A percentile compares a stretch with the other conserved stretches of the same genome.
These are phyloP conservation scores for Zaprionus ghesquierei DNA, from an alignment of 1,140 invertebrate genomes.

Conservation along the genomic window DNA sequence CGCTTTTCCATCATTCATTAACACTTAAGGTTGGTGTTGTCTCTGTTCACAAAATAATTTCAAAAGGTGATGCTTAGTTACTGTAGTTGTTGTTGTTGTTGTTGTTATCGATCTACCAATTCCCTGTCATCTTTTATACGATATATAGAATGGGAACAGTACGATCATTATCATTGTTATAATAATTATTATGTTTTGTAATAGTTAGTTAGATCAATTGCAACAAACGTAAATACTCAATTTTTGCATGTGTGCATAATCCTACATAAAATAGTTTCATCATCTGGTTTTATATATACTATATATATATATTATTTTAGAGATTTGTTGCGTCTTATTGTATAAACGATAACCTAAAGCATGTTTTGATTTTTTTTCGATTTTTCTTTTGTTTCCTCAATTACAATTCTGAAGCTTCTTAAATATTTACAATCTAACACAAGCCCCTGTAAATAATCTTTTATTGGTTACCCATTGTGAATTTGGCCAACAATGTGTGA, in stretches of 20 bases:
- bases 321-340: constrained; percentile 37
- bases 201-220: constrained; percentile 51
- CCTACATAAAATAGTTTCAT: constrained; percentile 72
- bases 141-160: constrained; percentile 7
- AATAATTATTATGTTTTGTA: constrained; percentile 47
- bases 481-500: constrained; percentile 16
- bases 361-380: neutral
- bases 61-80: constrained; percentile 62
- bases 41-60: constrained; percentile 59
- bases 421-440: constrained; percentile 73
- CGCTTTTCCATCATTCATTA: constrained; percentile 14
- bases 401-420: constrained; percentile 16
- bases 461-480: constrained; percentile 44
- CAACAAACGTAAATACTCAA: constrained; percentile 72
- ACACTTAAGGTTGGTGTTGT: constrained; percentile 45
- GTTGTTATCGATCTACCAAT: neutral
- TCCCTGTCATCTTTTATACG: too few relatives aligned
- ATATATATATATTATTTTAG: constrained; percentile 45
- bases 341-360: constrained; percentile 34
- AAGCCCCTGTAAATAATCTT: constrained; percentile 79
- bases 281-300: constrained; percentile 35
- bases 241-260: constrained; percentile 50
- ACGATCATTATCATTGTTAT: constrained; percentile 6
- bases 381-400: neutral
- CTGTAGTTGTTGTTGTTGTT: constrained; percentile 13